phyloP scores from a whole-genome alignment of 2,113 vertebrate species.

The Eira barbara region DNA sequence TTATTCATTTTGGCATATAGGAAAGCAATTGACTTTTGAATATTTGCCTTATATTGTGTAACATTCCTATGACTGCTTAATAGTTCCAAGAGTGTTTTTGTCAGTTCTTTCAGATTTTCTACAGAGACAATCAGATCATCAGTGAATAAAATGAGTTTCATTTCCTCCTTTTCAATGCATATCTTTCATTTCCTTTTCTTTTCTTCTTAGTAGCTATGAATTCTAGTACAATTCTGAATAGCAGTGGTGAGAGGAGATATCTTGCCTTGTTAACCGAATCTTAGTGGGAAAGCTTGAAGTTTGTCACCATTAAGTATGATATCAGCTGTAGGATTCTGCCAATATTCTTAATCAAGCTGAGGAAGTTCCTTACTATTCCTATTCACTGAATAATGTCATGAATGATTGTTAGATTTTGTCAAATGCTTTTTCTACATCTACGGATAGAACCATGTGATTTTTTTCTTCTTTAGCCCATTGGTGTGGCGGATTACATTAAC shows the following conservation, averaged over 20 bases:
- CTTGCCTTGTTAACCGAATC: not conserved
- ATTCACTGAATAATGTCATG: not conserved
- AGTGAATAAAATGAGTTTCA: not conserved
- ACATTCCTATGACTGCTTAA: not conserved
- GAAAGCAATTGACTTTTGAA: not conserved
- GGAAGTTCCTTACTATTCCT: not conserved
- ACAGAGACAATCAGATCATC: not conserved
- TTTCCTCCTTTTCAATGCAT: not conserved
- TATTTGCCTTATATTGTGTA: not conserved
- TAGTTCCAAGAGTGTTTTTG: not conserved
- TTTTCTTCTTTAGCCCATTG: not conserved
- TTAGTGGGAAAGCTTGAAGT: not conserved
- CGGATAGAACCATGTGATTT: not conserved
- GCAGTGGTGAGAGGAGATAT: not conserved
- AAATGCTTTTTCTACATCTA: not conserved
- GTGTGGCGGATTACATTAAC: too few relatives aligned
- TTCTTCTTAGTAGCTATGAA: not conserved
- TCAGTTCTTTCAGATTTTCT: not conserved
- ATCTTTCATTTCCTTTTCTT: not conserved
- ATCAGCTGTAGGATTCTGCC: not conserved
- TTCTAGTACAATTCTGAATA: not conserved
- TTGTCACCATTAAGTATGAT: not conserved
- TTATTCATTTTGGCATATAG: not conserved
- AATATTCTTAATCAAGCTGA: not conserved
- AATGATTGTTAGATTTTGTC: not conserved